Conservation (phyloP, 64 coral and sea anemone genomes). For the Pachyseris speciosa region DNA sequence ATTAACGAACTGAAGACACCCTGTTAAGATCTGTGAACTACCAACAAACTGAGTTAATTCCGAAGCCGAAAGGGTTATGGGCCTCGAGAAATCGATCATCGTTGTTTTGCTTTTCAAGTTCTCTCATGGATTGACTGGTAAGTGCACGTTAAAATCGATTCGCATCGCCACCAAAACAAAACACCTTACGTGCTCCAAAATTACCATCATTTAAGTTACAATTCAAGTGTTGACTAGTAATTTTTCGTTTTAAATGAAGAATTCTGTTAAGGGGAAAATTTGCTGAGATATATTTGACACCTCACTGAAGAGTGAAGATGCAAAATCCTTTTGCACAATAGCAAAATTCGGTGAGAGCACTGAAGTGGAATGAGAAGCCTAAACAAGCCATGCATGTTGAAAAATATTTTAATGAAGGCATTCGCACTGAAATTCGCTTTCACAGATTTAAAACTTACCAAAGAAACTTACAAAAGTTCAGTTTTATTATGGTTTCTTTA, state of each 20-base stretch:
- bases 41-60: neutral
- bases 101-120: slow-evolving; percentile 29
- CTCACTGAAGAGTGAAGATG: neutral
- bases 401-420: too few relatives aligned
- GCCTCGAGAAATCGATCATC: neutral
- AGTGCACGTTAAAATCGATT: neutral
- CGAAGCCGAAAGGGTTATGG: neutral
- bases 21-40: neutral
- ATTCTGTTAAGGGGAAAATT: too few relatives aligned
- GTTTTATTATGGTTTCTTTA: too few relatives aligned
- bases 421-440: too few relatives aligned
- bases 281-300: neutral
- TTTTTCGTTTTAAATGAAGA: too few relatives aligned
- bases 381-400: neutral
- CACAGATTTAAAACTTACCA: too few relatives aligned
- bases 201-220: neutral
- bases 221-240: too few relatives aligned
- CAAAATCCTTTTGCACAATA: neutral
- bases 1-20: neutral
- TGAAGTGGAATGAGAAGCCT: neutral
- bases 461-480: too few relatives aligned
- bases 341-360: neutral
- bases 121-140: slow-evolving; percentile 13
- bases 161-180: neutral
- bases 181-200: neutral